phyloP scores from a whole-genome alignment of 2,797 vertebrate genomes.

The Poeciliopsis paucimaculata region DNA sequence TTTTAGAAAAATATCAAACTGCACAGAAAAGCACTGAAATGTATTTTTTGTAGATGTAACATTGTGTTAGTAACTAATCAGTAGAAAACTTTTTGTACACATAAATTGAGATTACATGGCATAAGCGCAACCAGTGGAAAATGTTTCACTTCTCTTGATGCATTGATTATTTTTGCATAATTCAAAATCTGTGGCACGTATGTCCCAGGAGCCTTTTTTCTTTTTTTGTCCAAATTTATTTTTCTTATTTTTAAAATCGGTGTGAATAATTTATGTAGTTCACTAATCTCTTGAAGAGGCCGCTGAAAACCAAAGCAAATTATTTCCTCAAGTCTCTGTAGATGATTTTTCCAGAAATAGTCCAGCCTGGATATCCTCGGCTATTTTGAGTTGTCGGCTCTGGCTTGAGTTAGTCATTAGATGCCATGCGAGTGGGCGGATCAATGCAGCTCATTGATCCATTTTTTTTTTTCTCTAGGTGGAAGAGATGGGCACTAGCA shows the following conservation, averaged over 20 bases:
- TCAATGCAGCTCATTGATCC: slow-evolving; percentile 69
- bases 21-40: background rate
- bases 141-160: background rate
- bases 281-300: slow-evolving; percentile 18
- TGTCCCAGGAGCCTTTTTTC: background rate
- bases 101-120: background rate
- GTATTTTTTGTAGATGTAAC: background rate
- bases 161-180: background rate
- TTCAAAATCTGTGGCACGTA: background rate
- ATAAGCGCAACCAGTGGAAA: background rate
- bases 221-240: background rate
- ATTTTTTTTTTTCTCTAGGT: slow-evolving; percentile 51
- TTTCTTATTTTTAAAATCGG: slow-evolving; percentile 12
- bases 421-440: slow-evolving; percentile 46
- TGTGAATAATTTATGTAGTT: slow-evolving; percentile 39
- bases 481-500: slow-evolving; percentile 45
- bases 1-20: background rate
- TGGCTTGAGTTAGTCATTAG: slow-evolving; percentile 63
- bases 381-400: slow-evolving; percentile 59
- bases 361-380: slow-evolving; percentile 42
- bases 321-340: slow-evolving; percentile 1
- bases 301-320: background rate
- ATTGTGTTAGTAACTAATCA: background rate
- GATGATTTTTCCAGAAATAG: slow-evolving; percentile 49
- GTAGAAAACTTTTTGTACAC: background rate